Base-by-base conservation (phyloP, 2,113 vertebrate genomes). In the Synodontis membranacea region DNA sequence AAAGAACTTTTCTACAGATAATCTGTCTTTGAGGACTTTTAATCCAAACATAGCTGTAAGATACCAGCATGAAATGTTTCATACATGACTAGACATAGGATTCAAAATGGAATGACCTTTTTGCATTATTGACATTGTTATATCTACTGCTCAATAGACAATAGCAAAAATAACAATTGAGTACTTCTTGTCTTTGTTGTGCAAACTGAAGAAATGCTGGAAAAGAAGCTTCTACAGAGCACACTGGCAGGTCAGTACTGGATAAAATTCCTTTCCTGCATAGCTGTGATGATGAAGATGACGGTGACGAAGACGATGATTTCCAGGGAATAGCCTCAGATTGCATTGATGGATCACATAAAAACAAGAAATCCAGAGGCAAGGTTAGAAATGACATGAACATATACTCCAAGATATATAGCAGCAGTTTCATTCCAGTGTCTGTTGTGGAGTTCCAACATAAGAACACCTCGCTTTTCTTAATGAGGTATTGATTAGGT, bases 221-320 rank as follows among this genome's bases (percentile, higher is more conserved):
- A 64, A 96, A 96, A 84, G 96, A 97, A 48, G 91, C 91, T 88
- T 93, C 95, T 3, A 94, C 94, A 72, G 96, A 96, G 76, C 93
- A 92, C 31, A 74, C 94, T 66, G 92, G 94, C 0, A 83, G 94
- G 56, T 95, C 96, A 0, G 95, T 96, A 39, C 91, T 97, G 83
- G 96, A 96, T 89, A 96, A 96, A 92, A 95, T 97, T 83, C 96
- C 96, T 72, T 97, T 97, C 90, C 92, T 96, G 58, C 96, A 94
- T 25, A 94, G 93, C 86, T 96, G 95, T 0, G 96, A 97, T 0
- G 97, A 97, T 0, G 96, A 97, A n/a, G 96, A 97, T n/a, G 97
- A 97, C 93, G 97, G 96, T 0, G 97, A 97, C 0, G 97, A 98
- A 88, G 97, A 98, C 0, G 96, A 97, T 0, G 97, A 97, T 46